A percentile compares a stretch with the other conserved stretches of the same genome.
Evolutionary conservation across 1,140 invertebrate genomes (phyloP).

Genomic region (Conus ventricosus): DNA sequence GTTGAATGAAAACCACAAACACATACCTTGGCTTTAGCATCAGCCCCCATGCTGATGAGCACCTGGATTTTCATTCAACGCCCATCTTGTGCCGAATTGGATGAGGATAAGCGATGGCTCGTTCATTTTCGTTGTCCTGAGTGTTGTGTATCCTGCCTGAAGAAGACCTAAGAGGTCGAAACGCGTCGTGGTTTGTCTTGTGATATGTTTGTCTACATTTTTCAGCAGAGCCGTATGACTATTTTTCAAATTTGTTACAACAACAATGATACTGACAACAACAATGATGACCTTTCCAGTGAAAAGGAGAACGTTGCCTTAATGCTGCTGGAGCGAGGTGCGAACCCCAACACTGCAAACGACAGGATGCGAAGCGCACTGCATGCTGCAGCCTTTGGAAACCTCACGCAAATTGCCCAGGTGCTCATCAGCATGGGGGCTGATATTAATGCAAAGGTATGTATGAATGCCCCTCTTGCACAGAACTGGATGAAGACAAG

Average conservation of each 20-base stretch:
- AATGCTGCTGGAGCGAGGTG: constrained; percentile 2
- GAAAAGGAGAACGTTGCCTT: background rate
- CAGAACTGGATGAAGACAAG: background rate
- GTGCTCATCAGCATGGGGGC: background rate
- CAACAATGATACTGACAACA: background rate
- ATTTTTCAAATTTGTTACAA: background rate
- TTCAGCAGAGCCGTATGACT: no score
- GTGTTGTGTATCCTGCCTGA: no score
- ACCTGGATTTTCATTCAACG: background rate
- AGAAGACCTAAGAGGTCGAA: no score
- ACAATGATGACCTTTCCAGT: background rate
- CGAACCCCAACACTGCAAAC: background rate
- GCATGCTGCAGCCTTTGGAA: background rate
- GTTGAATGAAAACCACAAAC: no score
- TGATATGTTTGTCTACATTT: no score
- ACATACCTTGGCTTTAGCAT: constrained; percentile 28
- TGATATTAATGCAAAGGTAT: constrained; percentile 27
- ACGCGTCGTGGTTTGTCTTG: no score
- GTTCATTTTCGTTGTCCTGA: no score
- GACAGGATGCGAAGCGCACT: background rate
- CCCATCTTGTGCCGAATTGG: no score
- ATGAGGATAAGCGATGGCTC: no score
- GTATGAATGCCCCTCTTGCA: background rate
- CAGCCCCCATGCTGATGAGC: background rate
- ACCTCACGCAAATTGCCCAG: background rate